Percentiles rank a stretch among this genome's conserved stretches.
phyloP scores from a whole-genome alignment of 2,888 invertebrate genomes.

The Apodemia mormo region DNA sequence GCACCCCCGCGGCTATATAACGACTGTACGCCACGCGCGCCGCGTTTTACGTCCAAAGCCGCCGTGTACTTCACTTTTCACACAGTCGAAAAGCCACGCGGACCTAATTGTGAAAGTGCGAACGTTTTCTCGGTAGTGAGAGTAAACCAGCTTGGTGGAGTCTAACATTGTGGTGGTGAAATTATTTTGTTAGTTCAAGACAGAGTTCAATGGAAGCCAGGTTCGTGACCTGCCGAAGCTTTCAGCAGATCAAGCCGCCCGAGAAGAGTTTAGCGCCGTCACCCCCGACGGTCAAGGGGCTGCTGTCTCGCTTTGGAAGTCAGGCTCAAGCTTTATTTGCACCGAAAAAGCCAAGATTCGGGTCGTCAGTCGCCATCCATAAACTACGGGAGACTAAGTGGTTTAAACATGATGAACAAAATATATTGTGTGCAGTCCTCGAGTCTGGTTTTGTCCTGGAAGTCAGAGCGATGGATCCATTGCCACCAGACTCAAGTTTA shows the following conservation, averaged over 20 bases:
- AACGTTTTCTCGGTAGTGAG: conserved; percentile 70
- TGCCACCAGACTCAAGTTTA: conserved; percentile 69
- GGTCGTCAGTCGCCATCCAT: conserved; percentile 86
- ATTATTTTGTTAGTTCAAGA: conserved; percentile 63
- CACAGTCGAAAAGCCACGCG: conserved; percentile 61
- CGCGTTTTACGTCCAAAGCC: conserved; percentile 68
- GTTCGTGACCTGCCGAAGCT: conserved; percentile 80
- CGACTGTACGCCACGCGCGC: conserved; percentile 65
- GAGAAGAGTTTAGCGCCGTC: conserved; percentile 77
- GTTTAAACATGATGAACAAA: conserved; percentile 87
- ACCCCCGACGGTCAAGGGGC: conserved; percentile 75
- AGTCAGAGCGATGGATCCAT: conserved; percentile 76
- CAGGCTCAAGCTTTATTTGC: conserved; percentile 79
- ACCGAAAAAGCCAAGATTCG: conserved; percentile 79
- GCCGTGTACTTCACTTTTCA: conserved; percentile 59
- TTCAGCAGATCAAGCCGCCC: conserved; percentile 80
- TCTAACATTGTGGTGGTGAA: conserved; percentile 56
- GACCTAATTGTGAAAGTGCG: conserved; percentile 76
- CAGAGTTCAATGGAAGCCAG: conserved; percentile 82
- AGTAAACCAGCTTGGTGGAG: conserved; percentile 51
- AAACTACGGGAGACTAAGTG: conserved; percentile 88
- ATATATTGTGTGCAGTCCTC: conserved; percentile 86
- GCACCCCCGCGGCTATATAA: conserved; percentile 57
- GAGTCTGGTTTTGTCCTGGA: conserved; percentile 88
- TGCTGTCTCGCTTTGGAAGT: conserved; percentile 79